Evolutionary conservation across 1,140 invertebrate species (phyloP).

Genomic region (Metopolophium dirhodum): DNA sequence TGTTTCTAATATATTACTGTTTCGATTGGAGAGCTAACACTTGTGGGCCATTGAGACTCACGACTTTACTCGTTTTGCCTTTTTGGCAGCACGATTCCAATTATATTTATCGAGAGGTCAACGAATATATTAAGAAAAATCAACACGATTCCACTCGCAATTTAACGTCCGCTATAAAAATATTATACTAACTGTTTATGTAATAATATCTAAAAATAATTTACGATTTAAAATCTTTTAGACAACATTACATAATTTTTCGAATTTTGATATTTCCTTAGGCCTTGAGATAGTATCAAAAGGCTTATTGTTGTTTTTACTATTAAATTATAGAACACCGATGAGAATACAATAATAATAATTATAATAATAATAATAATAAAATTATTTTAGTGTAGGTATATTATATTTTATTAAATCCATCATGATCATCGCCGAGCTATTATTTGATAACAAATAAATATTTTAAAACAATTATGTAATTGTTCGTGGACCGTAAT

Average conservation of each 20-base stretch:
- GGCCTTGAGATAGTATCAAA: not conserved
- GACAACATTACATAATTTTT: not conserved
- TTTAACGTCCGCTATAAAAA: not conserved
- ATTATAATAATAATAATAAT: no score
- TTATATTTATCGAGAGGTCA: constrained; percentile 33
- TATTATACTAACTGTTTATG: not conserved
- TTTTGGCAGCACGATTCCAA: constrained; percentile 40
- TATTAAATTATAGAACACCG: not conserved
- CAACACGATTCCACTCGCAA: constrained; percentile 9
- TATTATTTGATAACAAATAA: not conserved
- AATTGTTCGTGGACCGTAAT: no score
- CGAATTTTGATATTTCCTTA: not conserved
- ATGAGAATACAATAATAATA: not conserved
- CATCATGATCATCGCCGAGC: not conserved
- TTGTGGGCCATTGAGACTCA: constrained; percentile 20
- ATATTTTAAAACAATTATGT: no score
- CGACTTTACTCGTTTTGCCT: constrained; percentile 24
- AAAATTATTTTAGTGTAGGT: no score
- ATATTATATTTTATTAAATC: not conserved
- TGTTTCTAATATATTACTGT: constrained; percentile 16
- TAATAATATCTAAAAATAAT: not conserved
- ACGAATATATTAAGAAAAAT: constrained; percentile 28
- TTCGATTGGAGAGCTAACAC: constrained; percentile 21
- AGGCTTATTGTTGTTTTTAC: not conserved
- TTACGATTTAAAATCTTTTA: not conserved